Conservation (phyloP, 2,113 vertebrate species). For the Spheniscus mendiculus region DNA sequence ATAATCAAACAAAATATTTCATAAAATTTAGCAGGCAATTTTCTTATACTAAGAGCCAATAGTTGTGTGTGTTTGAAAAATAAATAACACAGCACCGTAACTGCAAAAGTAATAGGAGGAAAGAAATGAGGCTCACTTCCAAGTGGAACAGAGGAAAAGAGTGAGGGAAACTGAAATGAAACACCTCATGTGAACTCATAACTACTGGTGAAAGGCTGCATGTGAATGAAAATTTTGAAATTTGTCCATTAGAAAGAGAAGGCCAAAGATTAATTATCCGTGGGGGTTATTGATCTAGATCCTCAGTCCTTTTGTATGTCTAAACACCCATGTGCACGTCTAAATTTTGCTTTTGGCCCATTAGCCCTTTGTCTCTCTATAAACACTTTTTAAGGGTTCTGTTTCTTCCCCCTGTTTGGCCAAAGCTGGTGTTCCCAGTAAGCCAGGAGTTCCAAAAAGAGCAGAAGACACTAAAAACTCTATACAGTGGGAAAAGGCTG, state of each 20-base stretch:
- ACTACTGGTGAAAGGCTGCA: background rate
- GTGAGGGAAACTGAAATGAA: background rate
- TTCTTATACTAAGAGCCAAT: background rate
- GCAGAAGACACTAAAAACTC: constrained; percentile 60
- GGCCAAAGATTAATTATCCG: background rate
- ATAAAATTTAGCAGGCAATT: background rate
- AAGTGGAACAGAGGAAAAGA: background rate
- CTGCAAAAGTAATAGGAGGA: background rate
- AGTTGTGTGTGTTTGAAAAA: background rate
- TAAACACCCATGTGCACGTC: background rate
- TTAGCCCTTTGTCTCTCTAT: background rate
- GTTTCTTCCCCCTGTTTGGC: background rate
- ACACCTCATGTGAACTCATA: background rate
- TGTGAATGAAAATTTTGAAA: background rate
- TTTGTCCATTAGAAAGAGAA: background rate
- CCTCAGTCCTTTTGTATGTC: background rate
- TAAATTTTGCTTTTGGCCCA: background rate
- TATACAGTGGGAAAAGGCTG: constrained; percentile 74
- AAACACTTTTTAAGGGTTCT: background rate
- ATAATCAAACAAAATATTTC: background rate
- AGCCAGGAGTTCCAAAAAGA: constrained; percentile 71
- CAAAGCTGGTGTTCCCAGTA: constrained; percentile 75
- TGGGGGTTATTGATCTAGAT: background rate
- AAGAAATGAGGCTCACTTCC: background rate
- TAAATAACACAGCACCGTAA: background rate